phyloP scores from a whole-genome alignment of 1,140 invertebrate species.

The Anastrepha obliqua region DNA sequence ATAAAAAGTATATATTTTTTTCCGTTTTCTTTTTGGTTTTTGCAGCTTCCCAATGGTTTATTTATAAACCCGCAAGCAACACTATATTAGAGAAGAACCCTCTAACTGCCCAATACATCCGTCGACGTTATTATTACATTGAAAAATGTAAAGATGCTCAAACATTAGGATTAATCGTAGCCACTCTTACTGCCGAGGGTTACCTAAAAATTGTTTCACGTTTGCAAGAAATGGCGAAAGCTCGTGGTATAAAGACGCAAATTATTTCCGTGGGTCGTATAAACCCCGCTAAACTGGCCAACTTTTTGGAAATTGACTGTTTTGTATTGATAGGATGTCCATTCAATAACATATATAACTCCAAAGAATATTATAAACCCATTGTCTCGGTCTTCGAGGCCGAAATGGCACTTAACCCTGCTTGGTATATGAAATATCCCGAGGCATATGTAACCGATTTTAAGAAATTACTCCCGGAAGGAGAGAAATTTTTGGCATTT shows the following conservation, averaged over 20 bases:
- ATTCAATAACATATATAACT: constrained; percentile 89
- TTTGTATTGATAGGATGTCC: constrained; percentile 94
- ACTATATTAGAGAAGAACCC: constrained; percentile 66
- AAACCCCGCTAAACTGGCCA: constrained; percentile 93
- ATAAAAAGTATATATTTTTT: background rate
- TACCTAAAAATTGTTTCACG: constrained; percentile 86
- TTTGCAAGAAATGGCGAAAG: constrained; percentile 83
- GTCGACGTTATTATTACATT: constrained; percentile 86
- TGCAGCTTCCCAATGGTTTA: constrained; percentile 64
- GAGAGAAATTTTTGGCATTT: constrained; percentile 76
- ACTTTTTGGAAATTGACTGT: constrained; percentile 88
- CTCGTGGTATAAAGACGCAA: constrained; percentile 89
- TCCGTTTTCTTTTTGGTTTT: background rate
- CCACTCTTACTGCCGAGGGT: constrained; percentile 88
- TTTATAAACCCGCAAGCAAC: constrained; percentile 62
- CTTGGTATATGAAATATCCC: constrained; percentile 77
- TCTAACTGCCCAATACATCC: constrained; percentile 78
- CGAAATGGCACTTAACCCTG: constrained; percentile 88
- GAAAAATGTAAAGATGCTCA: constrained; percentile 93
- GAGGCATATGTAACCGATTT: constrained; percentile 85
- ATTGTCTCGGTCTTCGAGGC: constrained; percentile 94
- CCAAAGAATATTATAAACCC: constrained; percentile 90
- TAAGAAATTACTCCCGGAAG: constrained; percentile 83
- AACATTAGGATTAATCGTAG: constrained; percentile 90
- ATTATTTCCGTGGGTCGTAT: constrained; percentile 94